Percentiles rank a stretch among this genome's conserved stretches.
These are phyloP conservation scores for Diarsia mendica DNA, from an alignment of 2,888 invertebrate genomes.

Conservation along the genomic window DNA sequence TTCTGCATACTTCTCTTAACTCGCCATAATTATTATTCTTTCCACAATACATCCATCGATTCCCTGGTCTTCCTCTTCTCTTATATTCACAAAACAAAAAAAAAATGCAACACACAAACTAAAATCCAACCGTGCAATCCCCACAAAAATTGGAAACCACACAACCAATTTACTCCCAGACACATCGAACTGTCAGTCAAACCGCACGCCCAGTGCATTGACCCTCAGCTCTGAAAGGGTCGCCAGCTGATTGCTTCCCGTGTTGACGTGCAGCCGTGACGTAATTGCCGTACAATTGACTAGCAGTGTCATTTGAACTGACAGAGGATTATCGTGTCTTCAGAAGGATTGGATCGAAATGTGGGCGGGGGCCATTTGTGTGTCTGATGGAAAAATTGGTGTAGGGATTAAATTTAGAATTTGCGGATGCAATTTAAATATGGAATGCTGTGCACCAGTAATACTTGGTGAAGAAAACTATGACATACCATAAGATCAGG, in stretches of 20 bases:
- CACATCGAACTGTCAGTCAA: conserved; percentile 32
- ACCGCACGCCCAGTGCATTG: conserved; percentile 48
- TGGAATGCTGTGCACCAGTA: no score
- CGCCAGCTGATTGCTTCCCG: conserved; percentile 74
- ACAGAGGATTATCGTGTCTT: conserved; percentile 54
- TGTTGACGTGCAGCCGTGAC: conserved; percentile 68
- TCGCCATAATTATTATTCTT: no score
- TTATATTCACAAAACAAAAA: no score
- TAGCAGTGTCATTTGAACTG: conserved; percentile 60
- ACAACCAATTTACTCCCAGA: conserved; percentile 23
- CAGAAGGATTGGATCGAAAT: conserved; percentile 17
- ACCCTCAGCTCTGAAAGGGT: conserved; percentile 58
- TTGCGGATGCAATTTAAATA: no score
- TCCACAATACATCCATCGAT: no score
- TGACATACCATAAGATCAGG: not conserved
- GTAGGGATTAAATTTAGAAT: no score
- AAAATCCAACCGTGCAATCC: not conserved
- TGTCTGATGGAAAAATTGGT: conserved; percentile 34
- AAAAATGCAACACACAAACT: not conserved
- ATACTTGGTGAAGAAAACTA: not conserved
- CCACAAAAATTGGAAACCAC: not conserved
- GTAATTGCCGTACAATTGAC: conserved; percentile 63
- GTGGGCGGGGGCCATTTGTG: conserved; percentile 28
- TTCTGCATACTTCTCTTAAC: no score
- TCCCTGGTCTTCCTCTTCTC: no score